phyloP scores from a whole-genome alignment of 2,797 vertebrate species.

The Sylvia borin region DNA sequence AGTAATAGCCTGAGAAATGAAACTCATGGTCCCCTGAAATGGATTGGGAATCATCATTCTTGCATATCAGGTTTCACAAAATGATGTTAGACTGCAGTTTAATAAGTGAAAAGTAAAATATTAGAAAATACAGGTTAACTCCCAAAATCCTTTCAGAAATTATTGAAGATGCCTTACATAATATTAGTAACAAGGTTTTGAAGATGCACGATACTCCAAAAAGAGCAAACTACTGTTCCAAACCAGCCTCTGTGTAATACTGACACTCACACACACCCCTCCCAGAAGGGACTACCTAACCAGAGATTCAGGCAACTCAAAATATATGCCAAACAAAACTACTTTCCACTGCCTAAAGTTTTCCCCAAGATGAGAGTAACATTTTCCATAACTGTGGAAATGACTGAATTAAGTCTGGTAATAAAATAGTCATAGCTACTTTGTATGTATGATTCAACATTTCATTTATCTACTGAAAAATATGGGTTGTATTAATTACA shows the following conservation, averaged over 20 bases:
- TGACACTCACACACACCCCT: not conserved
- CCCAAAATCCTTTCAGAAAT: not conserved
- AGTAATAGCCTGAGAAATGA: constrained; percentile 7
- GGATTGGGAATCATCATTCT: not conserved
- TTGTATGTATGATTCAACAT: constrained; percentile 75
- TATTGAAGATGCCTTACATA: not conserved
- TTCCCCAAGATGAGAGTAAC: constrained; percentile 74
- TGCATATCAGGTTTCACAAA: not conserved
- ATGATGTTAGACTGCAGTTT: not conserved
- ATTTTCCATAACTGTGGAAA: constrained; percentile 77
- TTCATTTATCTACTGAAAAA: constrained; percentile 72
- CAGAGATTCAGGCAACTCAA: constrained; percentile 67
- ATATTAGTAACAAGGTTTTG: not conserved
- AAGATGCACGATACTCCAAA: not conserved
- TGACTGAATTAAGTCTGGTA: constrained; percentile 74
- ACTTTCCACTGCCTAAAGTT: constrained; percentile 68
- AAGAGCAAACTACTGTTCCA: not conserved
- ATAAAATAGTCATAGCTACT: constrained; percentile 74
- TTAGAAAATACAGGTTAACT: constrained; percentile 36
- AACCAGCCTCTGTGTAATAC: not conserved
- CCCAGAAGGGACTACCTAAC: constrained; percentile 44
- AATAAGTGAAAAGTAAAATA: constrained; percentile 38
- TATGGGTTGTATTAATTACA: constrained; percentile 73
- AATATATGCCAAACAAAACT: constrained; percentile 73
- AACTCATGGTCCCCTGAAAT: not conserved